A percentile compares a stretch with the other conserved stretches of the same genome.
Evolutionary conservation across 1,140 invertebrate species (phyloP).

Genomic region (Anagrus nilaparvatae): DNA sequence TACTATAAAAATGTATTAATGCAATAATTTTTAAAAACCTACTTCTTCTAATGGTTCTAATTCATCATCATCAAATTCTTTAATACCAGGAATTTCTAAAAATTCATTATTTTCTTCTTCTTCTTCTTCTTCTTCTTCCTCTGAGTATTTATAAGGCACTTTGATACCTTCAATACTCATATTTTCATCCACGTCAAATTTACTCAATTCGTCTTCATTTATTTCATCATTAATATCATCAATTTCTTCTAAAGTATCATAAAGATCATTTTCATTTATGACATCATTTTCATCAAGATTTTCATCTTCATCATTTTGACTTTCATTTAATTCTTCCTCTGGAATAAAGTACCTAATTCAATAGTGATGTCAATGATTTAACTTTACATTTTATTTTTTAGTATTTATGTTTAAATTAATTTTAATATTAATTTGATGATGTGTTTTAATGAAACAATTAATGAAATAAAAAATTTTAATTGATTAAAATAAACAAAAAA

Average conservation of each 20-base stretch:
- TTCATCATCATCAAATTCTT: slow-evolving; percentile 32
- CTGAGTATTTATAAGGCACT: neutral
- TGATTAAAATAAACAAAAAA: neutral
- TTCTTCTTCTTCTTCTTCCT: slow-evolving; percentile 25
- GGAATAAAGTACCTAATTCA: too few species aligned
- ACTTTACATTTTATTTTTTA: too few species aligned
- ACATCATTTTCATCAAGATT: slow-evolving; percentile 28
- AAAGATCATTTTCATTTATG: slow-evolving; percentile 19
- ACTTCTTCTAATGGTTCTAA: slow-evolving; percentile 38
- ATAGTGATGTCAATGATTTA: too few species aligned
- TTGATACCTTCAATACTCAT: slow-evolving; percentile 15
- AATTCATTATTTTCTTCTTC: slow-evolving; percentile 38
- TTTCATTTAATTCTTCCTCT: slow-evolving; percentile 8
- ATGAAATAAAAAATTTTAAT: neutral
- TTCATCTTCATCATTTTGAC: slow-evolving; percentile 27
- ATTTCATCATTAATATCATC: slow-evolving; percentile 28
- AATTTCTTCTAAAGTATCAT: slow-evolving; percentile 30
- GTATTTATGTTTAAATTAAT: too few species aligned
- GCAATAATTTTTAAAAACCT: slow-evolving; percentile 19
- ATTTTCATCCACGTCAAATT: slow-evolving; percentile 29
- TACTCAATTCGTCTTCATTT: neutral
- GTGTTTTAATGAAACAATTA: too few species aligned
- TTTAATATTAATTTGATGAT: too few species aligned
- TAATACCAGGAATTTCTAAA: slow-evolving; percentile 29
- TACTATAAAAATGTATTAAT: slow-evolving; percentile 4